Base-by-base conservation (phyloP, 2,797 vertebrate genomes). In the Rousettus madagascariensis region DNA sequence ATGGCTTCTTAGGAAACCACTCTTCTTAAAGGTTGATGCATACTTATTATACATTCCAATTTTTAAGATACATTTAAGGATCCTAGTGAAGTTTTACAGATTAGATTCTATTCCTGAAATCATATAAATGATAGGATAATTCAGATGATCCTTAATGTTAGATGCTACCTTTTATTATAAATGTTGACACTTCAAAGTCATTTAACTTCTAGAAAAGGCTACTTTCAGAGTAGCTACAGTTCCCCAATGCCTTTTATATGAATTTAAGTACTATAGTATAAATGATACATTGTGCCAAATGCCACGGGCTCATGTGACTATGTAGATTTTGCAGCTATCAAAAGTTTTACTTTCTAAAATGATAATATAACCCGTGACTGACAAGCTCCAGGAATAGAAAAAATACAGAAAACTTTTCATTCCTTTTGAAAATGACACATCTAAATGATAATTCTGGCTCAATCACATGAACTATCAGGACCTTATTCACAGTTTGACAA, bases 131-230 rank as follows among this genome's bases (percentile, higher is more conserved):
- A 69, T 24, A 51, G 28, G 78, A 59, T 88, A 79, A 63, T 55
- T 96, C 72, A 95, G 57, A 66, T 68, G 51, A 72, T 41, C 28
- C 2, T 69, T 36, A 82, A 86, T 71, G 55, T 43, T 86, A 77
- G 55, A 90, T 55, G 55, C 26, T 95, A 26, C 28, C 43, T 85
- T 88, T 72, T 87, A 86, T 86, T 79, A 79, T 90, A 96, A 96
- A 88, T 92, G 51, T 79, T 94, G 82, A 66, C 68, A 79, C 41
- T 92, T 92, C 57, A 51, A 57, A 97, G 69, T 75, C 71, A 97
- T 86, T 96, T 90, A 90, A 85, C 63, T 87, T 96, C 63, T 68
- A 30, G 63, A 91, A 91, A 95, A 69, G 46, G 17, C 61, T 61
- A 65, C 61, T 68, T 94, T 87, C 61, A 77, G 75, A 80, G 61